Conservation (phyloP, 1,140 invertebrate species). For the Drosophila serrata region DNA sequence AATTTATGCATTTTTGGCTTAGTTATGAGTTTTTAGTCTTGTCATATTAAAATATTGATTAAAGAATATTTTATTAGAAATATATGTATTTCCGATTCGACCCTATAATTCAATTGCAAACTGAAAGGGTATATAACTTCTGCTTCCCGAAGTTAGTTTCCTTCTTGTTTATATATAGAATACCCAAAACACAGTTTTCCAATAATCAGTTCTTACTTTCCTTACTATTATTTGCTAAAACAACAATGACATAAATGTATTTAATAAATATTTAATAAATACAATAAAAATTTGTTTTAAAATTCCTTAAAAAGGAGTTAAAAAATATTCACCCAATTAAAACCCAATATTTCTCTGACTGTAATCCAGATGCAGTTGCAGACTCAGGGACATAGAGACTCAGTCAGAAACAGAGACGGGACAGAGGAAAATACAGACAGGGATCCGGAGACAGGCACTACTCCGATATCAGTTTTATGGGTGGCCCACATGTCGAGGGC, state of each 20-base stretch:
- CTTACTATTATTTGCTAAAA: too few species aligned
- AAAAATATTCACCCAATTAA: not conserved
- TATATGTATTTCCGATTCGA: too few species aligned
- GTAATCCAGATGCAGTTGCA: slow-evolving; percentile 42
- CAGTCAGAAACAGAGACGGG: not conserved
- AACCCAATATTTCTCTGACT: slow-evolving; percentile 1
- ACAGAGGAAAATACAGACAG: slow-evolving; percentile 11
- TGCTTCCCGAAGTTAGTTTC: too few species aligned
- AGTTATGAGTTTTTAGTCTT: too few species aligned
- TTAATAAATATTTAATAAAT: not conserved
- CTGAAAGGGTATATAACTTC: too few species aligned
- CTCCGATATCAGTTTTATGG: slow-evolving; percentile 85
- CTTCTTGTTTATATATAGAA: too few species aligned
- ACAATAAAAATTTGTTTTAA: too few species aligned
- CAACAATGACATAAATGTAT: too few species aligned
- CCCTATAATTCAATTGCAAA: too few species aligned
- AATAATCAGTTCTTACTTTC: not conserved
- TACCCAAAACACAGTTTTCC: not conserved
- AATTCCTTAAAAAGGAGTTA: not conserved
- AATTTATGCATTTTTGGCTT: too few species aligned
- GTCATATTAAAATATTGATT: too few species aligned
- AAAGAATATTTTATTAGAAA: too few species aligned
- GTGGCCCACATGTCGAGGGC: slow-evolving; percentile 85
- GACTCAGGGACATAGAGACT: slow-evolving; percentile 30
- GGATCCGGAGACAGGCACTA: slow-evolving; percentile 54